Conservation (phyloP, 1,140 invertebrate genomes). For the Meloidogyne exigua region DNA sequence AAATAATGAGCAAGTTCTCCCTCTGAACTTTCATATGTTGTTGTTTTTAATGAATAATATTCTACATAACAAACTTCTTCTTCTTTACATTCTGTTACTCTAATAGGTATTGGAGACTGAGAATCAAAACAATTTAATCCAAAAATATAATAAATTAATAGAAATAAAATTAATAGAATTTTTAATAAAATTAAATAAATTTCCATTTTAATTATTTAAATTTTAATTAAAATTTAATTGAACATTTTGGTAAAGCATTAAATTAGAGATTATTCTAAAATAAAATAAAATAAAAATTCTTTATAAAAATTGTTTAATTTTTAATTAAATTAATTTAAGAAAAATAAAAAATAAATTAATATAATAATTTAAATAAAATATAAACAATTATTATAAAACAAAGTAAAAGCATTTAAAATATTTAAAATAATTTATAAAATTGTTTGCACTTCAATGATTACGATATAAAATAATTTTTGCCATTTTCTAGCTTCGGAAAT, state of each 20-base stretch:
- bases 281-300: too few relatives aligned
- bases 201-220: too few relatives aligned
- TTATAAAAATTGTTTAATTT: too few relatives aligned
- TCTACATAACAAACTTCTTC: constrained; percentile 18
- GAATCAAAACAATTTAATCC: neutral
- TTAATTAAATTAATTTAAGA: too few relatives aligned
- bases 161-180: too few relatives aligned
- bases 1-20: constrained; percentile 18
- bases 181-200: too few relatives aligned
- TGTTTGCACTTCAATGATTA: neutral
- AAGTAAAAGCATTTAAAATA: neutral
- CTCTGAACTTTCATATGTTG: neutral
- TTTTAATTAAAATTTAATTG: too few relatives aligned
- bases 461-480: neutral
- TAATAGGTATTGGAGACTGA: neutral
- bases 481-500: neutral
- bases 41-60: constrained; percentile 13
- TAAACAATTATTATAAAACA: neutral
- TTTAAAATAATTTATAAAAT: neutral
- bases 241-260: too few relatives aligned
- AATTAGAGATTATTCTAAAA: too few relatives aligned
- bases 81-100: neutral
- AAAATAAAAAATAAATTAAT: too few relatives aligned
- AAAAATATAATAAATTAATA: neutral
- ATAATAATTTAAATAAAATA: too few relatives aligned